Base-by-base conservation (phyloP, 2,113 vertebrate genomes). In the Rostratula benghalensis region DNA sequence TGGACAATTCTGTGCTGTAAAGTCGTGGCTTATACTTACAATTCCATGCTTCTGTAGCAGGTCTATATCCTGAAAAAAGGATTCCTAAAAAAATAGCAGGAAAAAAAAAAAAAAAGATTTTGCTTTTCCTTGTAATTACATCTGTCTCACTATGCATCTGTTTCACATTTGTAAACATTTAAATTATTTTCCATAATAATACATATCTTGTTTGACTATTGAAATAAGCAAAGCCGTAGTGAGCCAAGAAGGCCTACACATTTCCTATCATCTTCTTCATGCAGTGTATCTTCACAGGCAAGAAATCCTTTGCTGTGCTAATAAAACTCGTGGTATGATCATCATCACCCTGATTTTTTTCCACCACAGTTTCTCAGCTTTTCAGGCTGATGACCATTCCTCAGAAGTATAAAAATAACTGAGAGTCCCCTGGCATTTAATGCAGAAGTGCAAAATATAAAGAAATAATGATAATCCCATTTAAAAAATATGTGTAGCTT, bases 1-100 rank as follows among this genome's bases (percentile, higher is more conserved):
- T 50, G 43, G 64, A 82, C n/a, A 91, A 60, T 54, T 90, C 75
- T 70, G 70, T 35, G 43, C 2, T 1, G 41, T 67, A 16, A 50
- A 81, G 43, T 27, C 63, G 69, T 17, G 75, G 76, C 13, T 80
- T 39, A 82, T 96, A 99, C 99, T 99, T 97, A 99, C 99, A 97
- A 99, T 99, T 75, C 99, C 99, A 73, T 99, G 98, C 95, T 99
- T 99, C 97, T 99, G 99, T 60, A 99, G 98, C 41, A 99, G 98
- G 95, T 99, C 99, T 56, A 99, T 99, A 95, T 99, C 99, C 97
- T 99, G 99, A 97, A 99, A 99, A 97, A 99, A 99, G 13, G 98
- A 99, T 92, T 99, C 99, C 99, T 99, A 94, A 95, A 88, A 61
- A 31, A 93, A 92, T 15, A 51, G 35, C 22, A 63, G 56, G 51